Base-by-base conservation (phyloP, 1,140 invertebrate species). In the Sycophaga agraensis region DNA sequence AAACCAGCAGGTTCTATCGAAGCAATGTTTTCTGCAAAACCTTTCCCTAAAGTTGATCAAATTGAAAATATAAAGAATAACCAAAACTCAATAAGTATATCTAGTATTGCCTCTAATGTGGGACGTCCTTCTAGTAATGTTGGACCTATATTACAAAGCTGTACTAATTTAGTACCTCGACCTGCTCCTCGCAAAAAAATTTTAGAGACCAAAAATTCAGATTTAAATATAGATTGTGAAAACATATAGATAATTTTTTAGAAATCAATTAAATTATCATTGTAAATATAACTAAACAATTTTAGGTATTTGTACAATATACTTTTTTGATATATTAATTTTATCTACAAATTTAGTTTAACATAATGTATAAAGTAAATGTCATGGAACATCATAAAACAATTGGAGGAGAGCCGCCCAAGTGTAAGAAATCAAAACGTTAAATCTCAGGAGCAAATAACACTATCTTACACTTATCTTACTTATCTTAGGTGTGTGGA, bases 1-100 rank as follows among this genome's bases (percentile, higher is more conserved):
- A 77, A 75, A 54, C 75, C 74, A 26, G 57, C 50, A 4, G 75
- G 73, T 49, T 72, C 74, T 0, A 61, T 79, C 9, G 77, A 82
- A 60, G 73, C 78, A n/a, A 77, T 79, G 63, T 77, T 76, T 57
- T 60, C 70, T 63, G 62, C 16, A 61, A 65, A 17, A 68, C 74
- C 22, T 42, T 17, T 63, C 45, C 35, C 43, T 57, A 34, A 26
- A 12, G 45, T 53, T 26, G 49, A 69, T 8, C 51, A 5, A 21
- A 50, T 3, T 16, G 28, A 53, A 31, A 11, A 14, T 9, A 43
- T 5, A 0, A 4, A 51, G 2, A 43, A 14, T 14, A 43, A 28
- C 4, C 22, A 50, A 24, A 51, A 5, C 40, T 63, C 61, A 9
- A 63, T 42, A 14, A 65, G 21, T n/a, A 53, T 64, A 3, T 11